A percentile compares a stretch with the other conserved stretches of the same genome.
Conservation (phyloP, 2,888 invertebrate species). For the Nasonia oneida region DNA sequence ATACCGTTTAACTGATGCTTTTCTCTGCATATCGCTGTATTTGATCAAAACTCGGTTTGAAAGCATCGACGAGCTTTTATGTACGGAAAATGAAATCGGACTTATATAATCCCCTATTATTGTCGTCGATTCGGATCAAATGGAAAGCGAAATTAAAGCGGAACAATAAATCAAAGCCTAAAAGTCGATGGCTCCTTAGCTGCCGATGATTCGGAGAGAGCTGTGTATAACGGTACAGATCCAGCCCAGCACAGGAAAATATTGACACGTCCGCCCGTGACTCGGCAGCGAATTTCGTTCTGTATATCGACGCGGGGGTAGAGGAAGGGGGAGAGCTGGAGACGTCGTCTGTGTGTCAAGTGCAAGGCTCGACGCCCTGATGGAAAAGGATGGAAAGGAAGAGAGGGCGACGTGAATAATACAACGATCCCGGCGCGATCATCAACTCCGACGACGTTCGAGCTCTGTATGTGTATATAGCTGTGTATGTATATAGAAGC, state of each 20-base stretch:
- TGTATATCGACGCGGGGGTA: background rate
- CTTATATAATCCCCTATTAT: no score
- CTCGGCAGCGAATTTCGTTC: background rate
- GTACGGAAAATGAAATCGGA: no score
- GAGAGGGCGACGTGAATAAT: constrained; percentile 54
- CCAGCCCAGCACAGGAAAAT: background rate
- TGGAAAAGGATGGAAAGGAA: constrained; percentile 19
- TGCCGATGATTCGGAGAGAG: background rate
- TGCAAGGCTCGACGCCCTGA: constrained; percentile 15
- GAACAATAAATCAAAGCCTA: background rate
- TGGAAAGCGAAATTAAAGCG: background rate
- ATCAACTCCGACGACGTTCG: background rate
- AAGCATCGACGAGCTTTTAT: no score
- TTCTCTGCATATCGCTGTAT: background rate
- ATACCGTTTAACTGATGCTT: background rate
- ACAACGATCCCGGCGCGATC: constrained; percentile 20
- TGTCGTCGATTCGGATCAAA: background rate
- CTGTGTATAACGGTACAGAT: background rate
- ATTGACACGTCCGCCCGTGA: constrained; percentile 9
- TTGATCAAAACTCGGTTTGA: background rate
- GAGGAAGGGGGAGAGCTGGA: background rate
- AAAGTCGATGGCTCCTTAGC: background rate
- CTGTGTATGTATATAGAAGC: background rate
- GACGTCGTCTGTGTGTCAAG: constrained; percentile 24
- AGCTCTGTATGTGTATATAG: background rate